Evolutionary conservation across 2,888 invertebrate species (phyloP).

Genomic region (Chrysolina oricalcia): DNA sequence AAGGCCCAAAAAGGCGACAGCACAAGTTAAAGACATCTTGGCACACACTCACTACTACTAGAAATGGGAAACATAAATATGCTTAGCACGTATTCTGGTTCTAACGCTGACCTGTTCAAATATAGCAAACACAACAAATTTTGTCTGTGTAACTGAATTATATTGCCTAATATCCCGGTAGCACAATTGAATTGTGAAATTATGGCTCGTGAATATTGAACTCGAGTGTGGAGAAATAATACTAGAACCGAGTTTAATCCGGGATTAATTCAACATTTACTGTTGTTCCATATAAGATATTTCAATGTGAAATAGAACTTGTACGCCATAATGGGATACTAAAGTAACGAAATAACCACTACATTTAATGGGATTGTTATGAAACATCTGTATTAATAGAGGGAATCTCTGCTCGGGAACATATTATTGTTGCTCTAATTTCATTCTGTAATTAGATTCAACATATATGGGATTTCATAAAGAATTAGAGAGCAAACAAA

Average conservation of each 20-base stretch:
- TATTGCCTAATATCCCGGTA: constrained; percentile 45
- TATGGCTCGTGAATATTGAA: constrained; percentile 36
- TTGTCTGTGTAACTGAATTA: constrained; percentile 47
- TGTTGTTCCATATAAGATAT: neutral
- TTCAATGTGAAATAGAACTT: neutral
- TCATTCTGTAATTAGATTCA: no score
- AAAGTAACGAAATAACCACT: no score
- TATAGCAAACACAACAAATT: constrained; percentile 47
- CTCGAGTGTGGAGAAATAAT: constrained; percentile 13
- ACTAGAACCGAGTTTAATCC: neutral
- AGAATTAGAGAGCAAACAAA: no score
- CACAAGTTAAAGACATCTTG: constrained; percentile 28
- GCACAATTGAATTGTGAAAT: constrained; percentile 37
- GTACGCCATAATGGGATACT: no score
- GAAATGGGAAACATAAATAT: constrained; percentile 21
- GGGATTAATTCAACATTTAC: constrained; percentile 1
- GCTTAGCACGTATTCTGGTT: constrained; percentile 26
- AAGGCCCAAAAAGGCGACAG: constrained; percentile 11
- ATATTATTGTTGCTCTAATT: no score
- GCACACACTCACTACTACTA: constrained; percentile 19
- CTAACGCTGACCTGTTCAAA: constrained; percentile 54
- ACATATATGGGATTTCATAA: no score
- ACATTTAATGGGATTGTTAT: no score
- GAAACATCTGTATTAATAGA: no score
- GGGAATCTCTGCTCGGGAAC: no score